Percentiles rank a stretch among this genome's conserved stretches.
phyloP scores from a whole-genome alignment of 2,888 invertebrate genomes.

The Paralinhomoeus sp. region DNA sequence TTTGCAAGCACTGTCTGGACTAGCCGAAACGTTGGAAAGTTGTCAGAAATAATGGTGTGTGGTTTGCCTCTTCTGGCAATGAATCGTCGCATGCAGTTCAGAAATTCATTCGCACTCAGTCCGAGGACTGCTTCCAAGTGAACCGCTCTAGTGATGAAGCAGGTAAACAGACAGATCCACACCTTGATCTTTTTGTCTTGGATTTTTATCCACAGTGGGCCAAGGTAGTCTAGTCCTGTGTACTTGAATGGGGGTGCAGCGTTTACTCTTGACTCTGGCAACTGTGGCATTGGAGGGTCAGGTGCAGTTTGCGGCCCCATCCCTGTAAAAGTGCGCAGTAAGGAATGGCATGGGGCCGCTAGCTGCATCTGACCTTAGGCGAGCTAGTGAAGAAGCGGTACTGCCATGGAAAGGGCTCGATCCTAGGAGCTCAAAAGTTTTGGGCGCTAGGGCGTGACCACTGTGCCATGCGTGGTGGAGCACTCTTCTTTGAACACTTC shows the following conservation, averaged over 20 bases:
- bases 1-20: not conserved
- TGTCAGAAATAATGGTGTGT: conserved; percentile 16
- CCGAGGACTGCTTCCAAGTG: conserved; percentile 21
- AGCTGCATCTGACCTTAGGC: too few species aligned
- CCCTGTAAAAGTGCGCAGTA: too few species aligned
- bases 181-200: conserved; percentile 9
- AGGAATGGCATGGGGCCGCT: too few species aligned
- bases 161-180: conserved; percentile 24
- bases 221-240: not conserved
- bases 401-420: too few species aligned
- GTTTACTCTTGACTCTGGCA: not conserved
- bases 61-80: conserved; percentile 19
- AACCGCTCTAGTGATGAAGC: conserved; percentile 23
- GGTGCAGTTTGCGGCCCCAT: too few species aligned
- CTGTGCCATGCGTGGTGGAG: too few species aligned
- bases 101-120: conserved; percentile 15
- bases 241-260: not conserved
- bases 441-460: too few species aligned
- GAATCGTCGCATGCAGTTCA: conserved; percentile 19
- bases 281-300: not conserved
- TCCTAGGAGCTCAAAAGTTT: too few species aligned
- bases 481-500: too few species aligned
- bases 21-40: conserved; percentile 23
- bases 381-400: too few species aligned
- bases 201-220: conserved; percentile 7